Base-by-base conservation (phyloP, 2,888 invertebrate species). In the Pimpla rufipes region DNA sequence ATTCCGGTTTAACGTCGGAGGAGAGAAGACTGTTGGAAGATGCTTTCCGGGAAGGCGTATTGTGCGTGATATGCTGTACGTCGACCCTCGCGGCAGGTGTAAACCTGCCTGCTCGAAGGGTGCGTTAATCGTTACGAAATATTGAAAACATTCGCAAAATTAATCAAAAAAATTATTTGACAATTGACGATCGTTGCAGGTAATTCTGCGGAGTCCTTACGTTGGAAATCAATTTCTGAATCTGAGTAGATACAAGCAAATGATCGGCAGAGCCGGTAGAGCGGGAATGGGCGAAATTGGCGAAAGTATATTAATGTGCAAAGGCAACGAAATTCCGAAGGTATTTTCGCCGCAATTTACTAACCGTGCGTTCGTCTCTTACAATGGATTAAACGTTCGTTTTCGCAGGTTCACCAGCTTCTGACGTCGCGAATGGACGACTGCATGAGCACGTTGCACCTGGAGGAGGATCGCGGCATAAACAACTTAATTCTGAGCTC, bases 51-150 rank as follows among this genome's bases (percentile, higher is more conserved):
- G 94, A 95, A n/a, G 98, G 98, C 0, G 96, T 95, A n/a, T 93
- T 99, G 45, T 97, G 96, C 83, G 97, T 98, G 40, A 95, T 99
- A 85, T 98, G 98, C 91, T 99, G 98, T 92, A 99, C 99, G 0
- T 98, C 99, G 0, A 99, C 99, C 0, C 94, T 99, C 85, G 99
- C 99, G n/a, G 99, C 99, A 23, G 99, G 99, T 2, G 98, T 99
- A 37, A 99, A 99, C 95, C 94, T 99, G 87, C 99, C 99, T 13
- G 99, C 99, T 0, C 96, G 96, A 93, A 95, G 98, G 90, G 98
- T 95, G 90, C 88, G 89, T 86, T 45, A 8, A 70, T 71, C 7
- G 23, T 7, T n/a, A 8, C 8, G 42, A 45, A 23, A 37, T 71
- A 23, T 66, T 45, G 29, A 52, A 52, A 42, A 47, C 21, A 67